Evolutionary conservation across 2,113 vertebrate genomes (phyloP).

Genomic region (Rallus limicola): DNA sequence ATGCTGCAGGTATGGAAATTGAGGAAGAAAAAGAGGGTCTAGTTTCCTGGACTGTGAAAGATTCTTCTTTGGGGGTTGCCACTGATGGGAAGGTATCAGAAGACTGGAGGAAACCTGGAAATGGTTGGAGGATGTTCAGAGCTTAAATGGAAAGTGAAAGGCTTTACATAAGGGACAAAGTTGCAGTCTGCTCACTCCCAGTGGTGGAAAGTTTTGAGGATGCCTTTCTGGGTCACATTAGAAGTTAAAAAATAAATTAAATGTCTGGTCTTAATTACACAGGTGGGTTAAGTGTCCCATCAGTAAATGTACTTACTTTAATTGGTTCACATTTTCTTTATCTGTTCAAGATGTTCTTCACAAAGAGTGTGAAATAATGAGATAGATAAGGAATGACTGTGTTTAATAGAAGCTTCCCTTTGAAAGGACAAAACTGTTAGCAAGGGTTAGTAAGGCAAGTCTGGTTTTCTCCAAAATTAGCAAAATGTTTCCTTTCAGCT

Average conservation of each 20-base stretch:
- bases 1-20: background rate
- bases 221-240: background rate
- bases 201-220: background rate
- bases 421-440: background rate
- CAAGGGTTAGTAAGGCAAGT: background rate
- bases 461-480: background rate
- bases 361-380: background rate
- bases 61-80: background rate
- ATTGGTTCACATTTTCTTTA: background rate
- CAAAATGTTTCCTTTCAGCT: background rate
- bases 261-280: background rate
- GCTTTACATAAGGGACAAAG: background rate
- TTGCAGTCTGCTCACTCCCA: rapidly evolving
- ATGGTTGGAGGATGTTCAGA: background rate
- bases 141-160: background rate
- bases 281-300: background rate
- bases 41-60: background rate
- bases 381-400: background rate
- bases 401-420: background rate
- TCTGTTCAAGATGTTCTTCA: background rate
- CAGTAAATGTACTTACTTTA: background rate
- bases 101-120: background rate
- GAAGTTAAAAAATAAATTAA: background rate
- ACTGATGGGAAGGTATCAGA: background rate
- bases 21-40: background rate